Conservation (phyloP, 2,113 vertebrate genomes). For the Poecile atricapillus region DNA sequence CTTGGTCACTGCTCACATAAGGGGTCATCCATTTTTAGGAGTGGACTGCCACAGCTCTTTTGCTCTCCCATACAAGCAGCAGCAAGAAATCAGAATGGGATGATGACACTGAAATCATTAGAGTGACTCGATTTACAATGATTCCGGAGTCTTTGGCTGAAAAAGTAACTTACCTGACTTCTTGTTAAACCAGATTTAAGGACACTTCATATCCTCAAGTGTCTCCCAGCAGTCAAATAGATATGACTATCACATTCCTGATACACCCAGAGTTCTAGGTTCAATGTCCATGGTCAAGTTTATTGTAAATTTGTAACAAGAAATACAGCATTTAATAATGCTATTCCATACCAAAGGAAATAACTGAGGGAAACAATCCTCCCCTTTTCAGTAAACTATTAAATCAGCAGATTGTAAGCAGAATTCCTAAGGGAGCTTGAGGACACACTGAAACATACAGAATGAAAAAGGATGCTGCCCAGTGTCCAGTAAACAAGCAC, state of each 20-base stretch:
- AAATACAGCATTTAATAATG: neutral
- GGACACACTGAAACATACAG: fast-evolving
- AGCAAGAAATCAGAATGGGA: neutral
- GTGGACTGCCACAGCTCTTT: neutral
- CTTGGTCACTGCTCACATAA: neutral
- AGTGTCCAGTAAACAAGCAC: neutral
- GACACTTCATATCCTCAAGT: neutral
- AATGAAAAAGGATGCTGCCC: neutral
- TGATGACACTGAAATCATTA: neutral
- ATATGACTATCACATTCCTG: neutral
- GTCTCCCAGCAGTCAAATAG: neutral
- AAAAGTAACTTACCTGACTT: neutral
- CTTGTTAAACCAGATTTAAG: neutral
- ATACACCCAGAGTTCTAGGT: neutral
- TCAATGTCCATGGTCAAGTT: neutral
- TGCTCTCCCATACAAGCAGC: neutral
- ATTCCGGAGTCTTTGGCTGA: neutral
- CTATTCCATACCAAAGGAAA: neutral
- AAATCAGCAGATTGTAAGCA: neutral
- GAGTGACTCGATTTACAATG: neutral
- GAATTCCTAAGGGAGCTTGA: neutral
- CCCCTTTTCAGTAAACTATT: neutral
- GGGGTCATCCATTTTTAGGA: neutral
- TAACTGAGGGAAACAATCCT: neutral
- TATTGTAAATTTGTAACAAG: neutral